A percentile compares a stretch with the other conserved stretches of the same genome.
These are phyloP conservation scores for Lasaia peninsularis DNA, from an alignment of 1,140 invertebrate genomes.

Conservation along the genomic window DNA sequence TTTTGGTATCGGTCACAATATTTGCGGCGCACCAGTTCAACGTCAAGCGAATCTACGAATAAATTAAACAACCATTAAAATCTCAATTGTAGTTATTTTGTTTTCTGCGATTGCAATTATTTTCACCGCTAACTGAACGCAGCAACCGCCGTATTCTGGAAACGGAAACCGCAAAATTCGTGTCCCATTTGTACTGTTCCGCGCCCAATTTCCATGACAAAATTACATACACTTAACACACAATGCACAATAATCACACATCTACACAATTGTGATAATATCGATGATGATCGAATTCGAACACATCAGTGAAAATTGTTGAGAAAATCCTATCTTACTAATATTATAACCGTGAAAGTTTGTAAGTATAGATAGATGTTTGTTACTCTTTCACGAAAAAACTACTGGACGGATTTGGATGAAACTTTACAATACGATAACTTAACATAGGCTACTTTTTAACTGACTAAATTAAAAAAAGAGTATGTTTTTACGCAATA, in stretches of 20 bases:
- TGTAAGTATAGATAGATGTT: too few relatives aligned
- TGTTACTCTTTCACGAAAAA: too few relatives aligned
- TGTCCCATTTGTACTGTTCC: slow-evolving; percentile 18
- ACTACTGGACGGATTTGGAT: too few relatives aligned
- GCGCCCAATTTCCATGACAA: slow-evolving; percentile 27
- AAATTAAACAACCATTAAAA: neutral
- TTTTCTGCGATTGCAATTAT: slow-evolving; percentile 4
- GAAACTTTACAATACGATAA: too few relatives aligned
- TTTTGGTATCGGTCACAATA: too few relatives aligned
- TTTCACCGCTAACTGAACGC: slow-evolving; percentile 12
- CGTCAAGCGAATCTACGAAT: neutral
- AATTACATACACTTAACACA: slow-evolving; percentile 11
- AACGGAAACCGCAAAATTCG: slow-evolving; percentile 22
- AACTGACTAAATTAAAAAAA: too few relatives aligned
- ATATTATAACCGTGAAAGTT: too few relatives aligned
- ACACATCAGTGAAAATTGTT: too few relatives aligned
- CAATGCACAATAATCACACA: neutral
- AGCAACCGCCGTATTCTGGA: slow-evolving; percentile 7
- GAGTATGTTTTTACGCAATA: too few relatives aligned
- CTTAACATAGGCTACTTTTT: too few relatives aligned
- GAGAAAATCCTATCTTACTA: too few relatives aligned
- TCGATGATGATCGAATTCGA: neutral
- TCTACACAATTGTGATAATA: neutral
- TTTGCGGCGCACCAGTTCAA: too few relatives aligned
- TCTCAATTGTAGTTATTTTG: slow-evolving; percentile 5